Conservation (phyloP, 2,797 vertebrate species). For the Microctenopoma lineatum region DNA sequence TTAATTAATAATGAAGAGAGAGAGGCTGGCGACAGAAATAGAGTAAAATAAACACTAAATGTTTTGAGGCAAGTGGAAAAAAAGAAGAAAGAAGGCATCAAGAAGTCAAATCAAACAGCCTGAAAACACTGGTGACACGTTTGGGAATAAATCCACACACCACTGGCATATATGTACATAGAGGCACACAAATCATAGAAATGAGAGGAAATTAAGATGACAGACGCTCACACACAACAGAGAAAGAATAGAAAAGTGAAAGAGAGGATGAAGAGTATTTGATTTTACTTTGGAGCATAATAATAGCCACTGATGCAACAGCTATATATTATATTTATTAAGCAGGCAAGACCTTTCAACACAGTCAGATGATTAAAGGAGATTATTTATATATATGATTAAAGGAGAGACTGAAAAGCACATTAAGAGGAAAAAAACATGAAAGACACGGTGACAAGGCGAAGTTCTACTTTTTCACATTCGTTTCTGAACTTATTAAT, state of each 20-base stretch:
- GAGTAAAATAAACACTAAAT: conserved; percentile 52
- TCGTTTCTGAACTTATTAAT: background rate
- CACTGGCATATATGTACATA: conserved; percentile 10
- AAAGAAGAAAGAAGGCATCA: conserved; percentile 36
- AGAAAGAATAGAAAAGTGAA: background rate
- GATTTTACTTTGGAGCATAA: conserved; percentile 34
- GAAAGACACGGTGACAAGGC: conserved; percentile 7
- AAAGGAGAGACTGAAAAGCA: conserved; percentile 1
- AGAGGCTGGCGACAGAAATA: conserved; percentile 46
- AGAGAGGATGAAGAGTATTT: background rate
- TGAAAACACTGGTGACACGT: conserved; percentile 47
- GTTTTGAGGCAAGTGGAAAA: conserved; percentile 50
- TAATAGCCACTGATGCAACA: conserved; percentile 22
- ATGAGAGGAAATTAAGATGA: conserved; percentile 31
- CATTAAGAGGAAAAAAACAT: conserved; percentile 1
- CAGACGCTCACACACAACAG: conserved; percentile 14
- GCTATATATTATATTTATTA: conserved; percentile 11
- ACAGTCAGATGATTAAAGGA: conserved; percentile 14
- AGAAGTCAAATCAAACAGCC: conserved; percentile 66
- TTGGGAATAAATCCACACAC: conserved; percentile 46
- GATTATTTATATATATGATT: conserved; percentile 3
- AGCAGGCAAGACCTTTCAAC: background rate
- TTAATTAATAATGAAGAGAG: conserved; percentile 65
- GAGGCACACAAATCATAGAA: conserved; percentile 11
- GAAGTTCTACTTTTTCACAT: background rate